A percentile compares a stretch with the other conserved stretches of the same genome.
Evolutionary conservation across 2,888 invertebrate genomes (phyloP).

Genomic region (Thecocarcelia acutangulata): DNA sequence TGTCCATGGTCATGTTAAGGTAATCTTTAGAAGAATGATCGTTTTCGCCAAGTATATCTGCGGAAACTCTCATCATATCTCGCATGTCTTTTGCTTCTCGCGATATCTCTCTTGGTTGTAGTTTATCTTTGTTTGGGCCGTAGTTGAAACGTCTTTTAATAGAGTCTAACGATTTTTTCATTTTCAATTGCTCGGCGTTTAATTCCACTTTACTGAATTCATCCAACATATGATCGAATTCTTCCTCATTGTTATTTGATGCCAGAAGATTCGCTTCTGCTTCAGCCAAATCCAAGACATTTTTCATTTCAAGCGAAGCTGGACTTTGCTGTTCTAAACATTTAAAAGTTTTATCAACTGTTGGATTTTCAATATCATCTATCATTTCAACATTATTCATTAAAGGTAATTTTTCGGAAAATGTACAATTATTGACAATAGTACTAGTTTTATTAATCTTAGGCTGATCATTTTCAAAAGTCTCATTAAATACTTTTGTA

Average conservation of each 20-base stretch:
- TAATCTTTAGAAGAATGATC: constrained; percentile 45
- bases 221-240: constrained; percentile 80
- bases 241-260: constrained; percentile 78
- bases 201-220: constrained; percentile 77
- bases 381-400: constrained; percentile 74
- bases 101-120: constrained; percentile 64
- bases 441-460: constrained; percentile 62
- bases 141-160: constrained; percentile 79
- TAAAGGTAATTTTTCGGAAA: constrained; percentile 68
- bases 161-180: constrained; percentile 79
- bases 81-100: constrained; percentile 71
- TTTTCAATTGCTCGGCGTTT: constrained; percentile 79
- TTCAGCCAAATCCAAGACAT: constrained; percentile 75
- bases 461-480: constrained; percentile 70
- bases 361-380: constrained; percentile 76
- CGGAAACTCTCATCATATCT: constrained; percentile 64
- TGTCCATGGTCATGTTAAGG: constrained; percentile 64
- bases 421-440: constrained; percentile 64
- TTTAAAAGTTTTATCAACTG: constrained; percentile 71
- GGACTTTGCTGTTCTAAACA: constrained; percentile 65
- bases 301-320: constrained; percentile 75
- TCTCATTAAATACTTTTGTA: constrained; percentile 72
- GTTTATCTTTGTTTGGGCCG: constrained; percentile 59
- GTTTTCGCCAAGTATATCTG: constrained; percentile 59
- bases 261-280: constrained; percentile 77